phyloP scores from a whole-genome alignment of 1,140 invertebrate genomes.

The Zaprionus capensis region DNA sequence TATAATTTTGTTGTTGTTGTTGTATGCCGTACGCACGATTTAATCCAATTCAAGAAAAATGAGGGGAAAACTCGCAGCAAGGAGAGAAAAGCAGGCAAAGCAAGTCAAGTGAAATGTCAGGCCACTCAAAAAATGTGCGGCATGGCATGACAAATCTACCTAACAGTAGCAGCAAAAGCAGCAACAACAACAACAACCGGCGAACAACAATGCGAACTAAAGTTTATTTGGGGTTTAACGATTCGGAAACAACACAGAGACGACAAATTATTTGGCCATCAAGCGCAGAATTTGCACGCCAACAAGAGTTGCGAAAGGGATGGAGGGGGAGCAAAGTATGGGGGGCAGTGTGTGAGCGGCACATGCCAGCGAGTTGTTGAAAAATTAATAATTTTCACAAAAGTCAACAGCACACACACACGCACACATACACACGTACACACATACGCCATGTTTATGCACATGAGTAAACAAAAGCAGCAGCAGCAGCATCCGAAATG shows the following conservation, averaged over 20 bases:
- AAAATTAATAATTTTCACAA: constrained; percentile 79
- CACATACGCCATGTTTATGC: constrained; percentile 60
- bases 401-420: constrained; percentile 59
- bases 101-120: constrained; percentile 75
- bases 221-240: constrained; percentile 75
- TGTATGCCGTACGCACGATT: constrained; percentile 62
- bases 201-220: constrained; percentile 24
- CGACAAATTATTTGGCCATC: constrained; percentile 81
- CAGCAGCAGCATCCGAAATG: constrained; percentile 42
- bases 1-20: constrained; percentile 6
- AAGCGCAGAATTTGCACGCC: constrained; percentile 63
- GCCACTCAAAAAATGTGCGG: constrained; percentile 71
- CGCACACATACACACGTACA: constrained; percentile 24
- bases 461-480: constrained; percentile 65
- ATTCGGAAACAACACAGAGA: constrained; percentile 75
- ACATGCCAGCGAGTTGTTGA: constrained; percentile 25
- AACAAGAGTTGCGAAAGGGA: neutral
- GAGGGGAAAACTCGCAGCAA: constrained; percentile 16
- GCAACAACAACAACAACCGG: constrained; percentile 34
- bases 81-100: neutral
- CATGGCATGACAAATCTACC: constrained; percentile 70
- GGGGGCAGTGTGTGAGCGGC: neutral
- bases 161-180: constrained; percentile 39
- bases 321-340: neutral
- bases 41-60: constrained; percentile 42